A percentile compares a stretch with the other conserved stretches of the same genome.
Evolutionary conservation across 2,797 vertebrate species (phyloP).

Genomic region (Epinephelus awoara): DNA sequence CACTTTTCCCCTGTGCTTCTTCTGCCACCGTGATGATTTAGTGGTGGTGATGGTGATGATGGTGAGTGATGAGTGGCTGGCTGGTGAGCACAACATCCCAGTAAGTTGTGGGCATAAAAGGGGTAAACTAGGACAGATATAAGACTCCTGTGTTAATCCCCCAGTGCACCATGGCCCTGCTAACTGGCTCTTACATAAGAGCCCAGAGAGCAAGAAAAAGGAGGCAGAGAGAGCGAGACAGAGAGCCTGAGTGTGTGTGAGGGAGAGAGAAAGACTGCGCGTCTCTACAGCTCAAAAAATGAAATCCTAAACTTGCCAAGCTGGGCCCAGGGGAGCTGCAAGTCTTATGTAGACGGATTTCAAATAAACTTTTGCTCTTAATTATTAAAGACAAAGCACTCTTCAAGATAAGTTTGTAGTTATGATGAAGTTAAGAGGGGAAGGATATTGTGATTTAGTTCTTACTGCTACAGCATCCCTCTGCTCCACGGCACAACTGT

Average conservation of each 20-base stretch:
- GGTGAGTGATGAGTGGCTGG: conserved; percentile 68
- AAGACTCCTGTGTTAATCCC: conserved; percentile 81
- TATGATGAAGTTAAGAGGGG: conserved; percentile 45
- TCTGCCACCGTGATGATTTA: conserved; percentile 74
- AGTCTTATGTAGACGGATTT: conserved; percentile 73
- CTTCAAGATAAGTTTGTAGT: conserved; percentile 64
- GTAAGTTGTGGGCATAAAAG: conserved; percentile 68
- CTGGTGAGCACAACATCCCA: conserved; percentile 55
- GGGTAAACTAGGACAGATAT: conserved; percentile 79
- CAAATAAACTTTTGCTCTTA: conserved; percentile 74
- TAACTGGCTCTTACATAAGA: conserved; percentile 85
- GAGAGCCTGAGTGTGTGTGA: conserved; percentile 38
- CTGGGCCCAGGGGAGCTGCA: conserved; percentile 65
- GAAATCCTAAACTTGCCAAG: conserved; percentile 72
- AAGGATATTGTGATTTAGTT: conserved; percentile 45
- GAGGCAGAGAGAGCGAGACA: conserved; percentile 53
- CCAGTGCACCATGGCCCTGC: conserved; percentile 75
- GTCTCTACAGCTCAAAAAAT: conserved; percentile 66
- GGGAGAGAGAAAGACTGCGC: conserved; percentile 49
- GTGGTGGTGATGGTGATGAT: conserved; percentile 64
- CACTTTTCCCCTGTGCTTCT: conserved; percentile 79
- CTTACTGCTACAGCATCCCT: conserved; percentile 28
- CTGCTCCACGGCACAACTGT: neutral
- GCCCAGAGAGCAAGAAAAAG: conserved; percentile 69
- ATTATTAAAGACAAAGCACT: conserved; percentile 80